phyloP scores from a whole-genome alignment of 2,888 invertebrate genomes.

The Caenorhabditis doughertyi region DNA sequence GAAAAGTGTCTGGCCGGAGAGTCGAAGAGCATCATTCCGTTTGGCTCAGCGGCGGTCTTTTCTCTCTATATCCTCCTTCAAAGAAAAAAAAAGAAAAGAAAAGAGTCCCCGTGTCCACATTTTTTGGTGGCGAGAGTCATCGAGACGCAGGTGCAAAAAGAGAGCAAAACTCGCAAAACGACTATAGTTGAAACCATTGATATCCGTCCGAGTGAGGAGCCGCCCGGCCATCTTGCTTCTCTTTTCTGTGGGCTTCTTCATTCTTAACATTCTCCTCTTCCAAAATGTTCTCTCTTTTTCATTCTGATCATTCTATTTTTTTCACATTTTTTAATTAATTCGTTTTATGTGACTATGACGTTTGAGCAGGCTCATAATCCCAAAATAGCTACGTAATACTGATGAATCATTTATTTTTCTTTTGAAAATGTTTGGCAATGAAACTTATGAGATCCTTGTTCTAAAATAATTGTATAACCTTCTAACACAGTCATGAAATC shows the following conservation, averaged over 20 bases:
- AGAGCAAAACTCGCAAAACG: constrained; percentile 64
- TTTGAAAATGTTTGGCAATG: not conserved
- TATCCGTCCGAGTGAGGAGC: constrained; percentile 60
- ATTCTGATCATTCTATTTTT: constrained; percentile 7
- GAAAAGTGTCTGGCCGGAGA: constrained; percentile 1
- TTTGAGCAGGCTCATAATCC: constrained; percentile 22
- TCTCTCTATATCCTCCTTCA: constrained; percentile 14
- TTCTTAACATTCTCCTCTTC: constrained; percentile 25
- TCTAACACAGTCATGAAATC: no score
- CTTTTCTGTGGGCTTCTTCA: constrained; percentile 43
- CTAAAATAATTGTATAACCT: not conserved
- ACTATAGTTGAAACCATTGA: constrained; percentile 64
- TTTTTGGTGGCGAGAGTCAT: constrained; percentile 52
- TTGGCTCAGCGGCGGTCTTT: constrained; percentile 41
- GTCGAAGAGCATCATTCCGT: constrained; percentile 16
- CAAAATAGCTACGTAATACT: constrained; percentile 10
- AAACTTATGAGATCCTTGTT: not conserved
- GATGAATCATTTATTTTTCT: constrained; percentile 29
- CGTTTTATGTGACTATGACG: constrained; percentile 19
- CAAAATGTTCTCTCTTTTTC: constrained; percentile 15
- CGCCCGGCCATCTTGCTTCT: constrained; percentile 55
- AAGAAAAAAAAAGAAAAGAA: constrained; percentile 18
- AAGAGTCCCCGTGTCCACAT: constrained; percentile 48
- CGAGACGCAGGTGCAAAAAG: constrained; percentile 59
- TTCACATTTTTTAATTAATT: constrained; percentile 24